Evolutionary conservation across 1,140 invertebrate species (phyloP).

Genomic region (Drosophila sproati): DNA sequence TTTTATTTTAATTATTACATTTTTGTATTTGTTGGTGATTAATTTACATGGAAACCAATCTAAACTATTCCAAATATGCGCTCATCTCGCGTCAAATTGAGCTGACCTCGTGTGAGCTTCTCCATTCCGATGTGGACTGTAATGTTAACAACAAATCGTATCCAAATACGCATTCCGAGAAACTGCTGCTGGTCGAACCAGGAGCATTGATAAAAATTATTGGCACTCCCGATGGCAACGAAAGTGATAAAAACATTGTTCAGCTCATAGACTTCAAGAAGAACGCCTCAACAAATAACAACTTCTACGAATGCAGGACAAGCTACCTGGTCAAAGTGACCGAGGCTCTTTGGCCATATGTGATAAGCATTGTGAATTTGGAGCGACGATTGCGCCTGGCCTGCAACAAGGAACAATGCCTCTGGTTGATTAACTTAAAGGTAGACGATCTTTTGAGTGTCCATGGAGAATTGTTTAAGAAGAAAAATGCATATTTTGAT

Average conservation of each 20-base stretch:
- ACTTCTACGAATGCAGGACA: conserved; percentile 57
- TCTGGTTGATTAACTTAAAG: conserved; percentile 80
- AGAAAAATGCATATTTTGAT: conserved; percentile 42
- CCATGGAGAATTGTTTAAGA: conserved; percentile 72
- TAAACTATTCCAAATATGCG: conserved; percentile 41
- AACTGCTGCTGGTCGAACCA: conserved; percentile 26
- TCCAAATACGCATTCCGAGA: conserved; percentile 1
- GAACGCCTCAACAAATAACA: conserved; percentile 26
- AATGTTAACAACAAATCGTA: not conserved
- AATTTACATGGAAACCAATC: conserved; percentile 41
- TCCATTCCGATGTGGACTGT: not conserved
- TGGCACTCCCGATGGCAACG: conserved; percentile 18
- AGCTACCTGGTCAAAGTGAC: conserved; percentile 38
- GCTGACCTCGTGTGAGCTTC: conserved; percentile 10
- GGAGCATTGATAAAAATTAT: conserved; percentile 59
- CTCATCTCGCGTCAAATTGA: conserved; percentile 33
- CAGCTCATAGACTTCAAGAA: conserved; percentile 50
- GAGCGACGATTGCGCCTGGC: conserved; percentile 85
- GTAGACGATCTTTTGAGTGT: conserved; percentile 79
- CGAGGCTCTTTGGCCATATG: conserved; percentile 85
- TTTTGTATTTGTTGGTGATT: conserved; percentile 25
- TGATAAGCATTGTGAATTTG: conserved; percentile 85
- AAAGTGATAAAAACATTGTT: conserved; percentile 47
- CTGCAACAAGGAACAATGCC: conserved; percentile 84
- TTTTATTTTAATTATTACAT: conserved; percentile 39